phyloP scores from a whole-genome alignment of 2,888 invertebrate genomes.

The Cantharis rustica region DNA sequence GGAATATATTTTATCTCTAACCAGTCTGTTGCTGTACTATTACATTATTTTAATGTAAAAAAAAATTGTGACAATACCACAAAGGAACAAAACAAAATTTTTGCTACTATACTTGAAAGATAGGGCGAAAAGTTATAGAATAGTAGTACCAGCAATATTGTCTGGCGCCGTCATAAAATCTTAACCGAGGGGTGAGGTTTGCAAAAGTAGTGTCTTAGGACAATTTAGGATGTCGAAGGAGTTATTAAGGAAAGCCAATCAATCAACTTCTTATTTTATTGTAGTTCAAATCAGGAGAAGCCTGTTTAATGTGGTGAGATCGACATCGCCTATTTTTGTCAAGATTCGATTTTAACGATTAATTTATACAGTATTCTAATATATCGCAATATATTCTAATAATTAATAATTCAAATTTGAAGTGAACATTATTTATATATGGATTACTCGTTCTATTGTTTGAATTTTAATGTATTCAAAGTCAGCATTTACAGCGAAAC shows the following conservation, averaged over 20 bases:
- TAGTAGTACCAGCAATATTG: background rate
- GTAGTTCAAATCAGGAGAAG: background rate
- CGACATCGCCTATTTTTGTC: background rate
- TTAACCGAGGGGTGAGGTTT: background rate
- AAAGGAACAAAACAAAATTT: background rate
- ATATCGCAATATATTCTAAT: background rate
- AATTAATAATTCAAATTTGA: background rate
- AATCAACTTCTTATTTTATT: background rate
- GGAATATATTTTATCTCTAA: background rate
- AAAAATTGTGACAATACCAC: background rate
- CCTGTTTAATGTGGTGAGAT: background rate
- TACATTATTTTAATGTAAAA: no score
- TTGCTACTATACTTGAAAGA: background rate
- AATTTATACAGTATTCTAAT: background rate
- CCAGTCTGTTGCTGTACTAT: background rate
- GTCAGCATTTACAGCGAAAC: background rate
- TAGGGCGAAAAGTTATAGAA: background rate
- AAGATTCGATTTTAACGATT: background rate
- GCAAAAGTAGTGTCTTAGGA: background rate
- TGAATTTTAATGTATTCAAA: background rate
- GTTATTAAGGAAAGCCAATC: background rate
- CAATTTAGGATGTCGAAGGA: background rate
- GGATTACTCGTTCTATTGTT: background rate
- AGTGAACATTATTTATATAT: background rate
- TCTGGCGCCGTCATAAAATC: background rate